These are phyloP conservation scores for Eumerus sabulonum DNA, from an alignment of 2,888 invertebrate species.

Conservation along the genomic window DNA sequence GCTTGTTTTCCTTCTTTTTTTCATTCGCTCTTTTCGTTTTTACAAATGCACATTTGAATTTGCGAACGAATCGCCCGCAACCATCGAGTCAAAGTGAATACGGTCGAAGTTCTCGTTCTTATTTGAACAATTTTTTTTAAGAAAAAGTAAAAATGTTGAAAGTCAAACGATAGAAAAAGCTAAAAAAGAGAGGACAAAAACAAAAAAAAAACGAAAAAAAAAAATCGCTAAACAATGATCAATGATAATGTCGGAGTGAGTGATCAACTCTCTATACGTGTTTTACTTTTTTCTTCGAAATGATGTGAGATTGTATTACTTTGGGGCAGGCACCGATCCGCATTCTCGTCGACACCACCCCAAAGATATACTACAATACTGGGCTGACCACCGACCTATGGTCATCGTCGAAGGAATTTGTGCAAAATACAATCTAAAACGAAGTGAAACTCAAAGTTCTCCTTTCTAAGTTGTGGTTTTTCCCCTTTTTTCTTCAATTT, in stretches of 20 bases:
- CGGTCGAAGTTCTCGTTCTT: too few relatives aligned
- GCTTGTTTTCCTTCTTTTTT: too few relatives aligned
- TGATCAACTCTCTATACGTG: conserved; percentile 52
- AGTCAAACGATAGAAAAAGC: conserved; percentile 13
- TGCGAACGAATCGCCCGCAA: conserved; percentile 20
- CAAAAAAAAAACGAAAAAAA: too few relatives aligned
- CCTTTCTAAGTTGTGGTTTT: conserved; percentile 42
- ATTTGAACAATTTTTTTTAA: too few relatives aligned
- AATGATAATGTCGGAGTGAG: conserved; percentile 38
- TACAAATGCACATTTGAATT: conserved; percentile 20
- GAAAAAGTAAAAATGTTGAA: conserved; percentile 2
- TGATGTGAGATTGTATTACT: background rate
- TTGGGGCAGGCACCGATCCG: conserved; percentile 10
- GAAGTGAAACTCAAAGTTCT: conserved; percentile 57
- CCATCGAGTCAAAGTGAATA: conserved; percentile 32
- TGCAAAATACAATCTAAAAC: conserved; percentile 40
- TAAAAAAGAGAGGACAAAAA: conserved; percentile 6
- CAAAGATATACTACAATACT: too few relatives aligned
- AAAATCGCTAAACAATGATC: conserved; percentile 59
- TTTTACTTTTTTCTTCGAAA: conserved; percentile 39
- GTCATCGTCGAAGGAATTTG: conserved; percentile 35
- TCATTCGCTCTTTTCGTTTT: too few relatives aligned
- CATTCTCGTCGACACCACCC: background rate
- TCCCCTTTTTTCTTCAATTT: conserved; percentile 23
- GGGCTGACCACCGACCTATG: conserved; percentile 7